phyloP scores from a whole-genome alignment of 37 sponge, comb jelly and placozoan genomes.

The Aplysina aerophoba region DNA sequence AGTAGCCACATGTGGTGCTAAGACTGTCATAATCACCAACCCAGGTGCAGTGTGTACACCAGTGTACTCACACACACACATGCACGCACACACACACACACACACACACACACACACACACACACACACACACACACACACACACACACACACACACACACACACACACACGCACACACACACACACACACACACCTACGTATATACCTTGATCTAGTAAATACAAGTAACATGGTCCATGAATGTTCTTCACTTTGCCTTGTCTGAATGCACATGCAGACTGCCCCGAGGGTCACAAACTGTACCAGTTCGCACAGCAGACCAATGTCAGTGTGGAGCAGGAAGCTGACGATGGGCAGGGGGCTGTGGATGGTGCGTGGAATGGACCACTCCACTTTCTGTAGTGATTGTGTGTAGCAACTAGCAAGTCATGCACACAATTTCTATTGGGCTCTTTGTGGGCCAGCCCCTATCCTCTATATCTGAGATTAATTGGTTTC shows the following conservation, averaged over 20 bases:
- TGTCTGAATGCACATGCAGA: slow-evolving; percentile 40
- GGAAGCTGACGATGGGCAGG: background rate
- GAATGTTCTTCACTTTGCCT: too few relatives aligned
- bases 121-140: too few relatives aligned
- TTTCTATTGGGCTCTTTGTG: too few relatives aligned
- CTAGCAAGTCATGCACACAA: too few relatives aligned
- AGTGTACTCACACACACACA: background rate
- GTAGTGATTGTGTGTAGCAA: background rate
- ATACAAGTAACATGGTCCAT: background rate
- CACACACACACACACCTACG: too few relatives aligned
- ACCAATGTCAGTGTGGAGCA: slow-evolving; percentile 4
- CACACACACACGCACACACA: too few relatives aligned
- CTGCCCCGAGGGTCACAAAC: slow-evolving; percentile 76
- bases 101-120: too few relatives aligned
- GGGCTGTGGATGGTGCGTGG: background rate
- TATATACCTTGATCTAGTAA: too few relatives aligned
- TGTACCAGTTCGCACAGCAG: slow-evolving; percentile 76
- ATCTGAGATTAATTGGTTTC: too few relatives aligned
- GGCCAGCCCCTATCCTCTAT: too few relatives aligned
- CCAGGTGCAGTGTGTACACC: slow-evolving; percentile 53
- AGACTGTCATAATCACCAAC: slow-evolving; percentile 82
- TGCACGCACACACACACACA: background rate
- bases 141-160: too few relatives aligned
- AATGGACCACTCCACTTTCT: background rate
- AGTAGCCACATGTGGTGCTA: slow-evolving; percentile 67